Percentiles rank a stretch among this genome's conserved stretches.
Evolutionary conservation across 2,797 vertebrate species (phyloP).

Genomic region (Hirundo rustica): DNA sequence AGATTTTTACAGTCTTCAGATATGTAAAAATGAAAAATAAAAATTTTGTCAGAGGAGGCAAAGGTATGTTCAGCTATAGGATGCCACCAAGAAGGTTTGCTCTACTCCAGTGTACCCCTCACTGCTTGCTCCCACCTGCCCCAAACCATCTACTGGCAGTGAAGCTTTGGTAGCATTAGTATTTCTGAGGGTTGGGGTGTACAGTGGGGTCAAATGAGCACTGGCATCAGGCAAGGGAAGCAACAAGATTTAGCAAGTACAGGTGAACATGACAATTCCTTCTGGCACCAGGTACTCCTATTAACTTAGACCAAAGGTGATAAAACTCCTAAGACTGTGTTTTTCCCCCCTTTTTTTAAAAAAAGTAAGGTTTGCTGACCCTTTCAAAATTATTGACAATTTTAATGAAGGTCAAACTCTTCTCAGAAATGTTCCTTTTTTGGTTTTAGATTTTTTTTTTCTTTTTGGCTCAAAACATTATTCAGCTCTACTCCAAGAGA

Average conservation of each 20-base stretch:
- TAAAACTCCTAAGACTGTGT: neutral
- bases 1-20: neutral
- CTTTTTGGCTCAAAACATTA: neutral
- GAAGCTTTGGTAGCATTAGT: neutral
- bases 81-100: neutral
- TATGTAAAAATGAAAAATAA: neutral
- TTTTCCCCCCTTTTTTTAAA: rapidly evolving
- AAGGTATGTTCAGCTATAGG: neutral
- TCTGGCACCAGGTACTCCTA: neutral
- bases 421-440: neutral
- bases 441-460: neutral
- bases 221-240: neutral
- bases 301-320: neutral
- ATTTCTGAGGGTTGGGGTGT: neutral
- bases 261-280: neutral
- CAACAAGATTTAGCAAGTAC: neutral
- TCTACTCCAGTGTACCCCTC: neutral
- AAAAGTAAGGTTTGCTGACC: neutral
- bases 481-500: neutral
- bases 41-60: neutral
- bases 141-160: neutral
- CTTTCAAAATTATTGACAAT: neutral
- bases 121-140: neutral
- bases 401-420: neutral
- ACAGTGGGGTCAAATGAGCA: neutral